phyloP scores from a whole-genome alignment of 1,140 invertebrate species.

The Bombus fervidus region DNA sequence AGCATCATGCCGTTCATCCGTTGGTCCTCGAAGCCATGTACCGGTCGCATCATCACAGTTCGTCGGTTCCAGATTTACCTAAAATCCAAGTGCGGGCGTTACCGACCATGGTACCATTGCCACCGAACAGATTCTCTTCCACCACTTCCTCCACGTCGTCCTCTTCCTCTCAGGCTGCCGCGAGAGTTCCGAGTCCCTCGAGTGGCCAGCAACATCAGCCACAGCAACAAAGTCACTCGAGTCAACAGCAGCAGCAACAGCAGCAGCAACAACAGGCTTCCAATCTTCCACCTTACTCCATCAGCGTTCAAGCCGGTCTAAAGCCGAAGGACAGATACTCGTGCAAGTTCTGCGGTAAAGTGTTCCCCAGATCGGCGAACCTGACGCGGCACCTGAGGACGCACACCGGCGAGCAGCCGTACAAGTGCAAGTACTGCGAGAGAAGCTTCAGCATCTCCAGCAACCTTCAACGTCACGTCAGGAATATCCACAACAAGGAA shows the following conservation, averaged over 20 bases:
- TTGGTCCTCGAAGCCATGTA: constrained; percentile 89
- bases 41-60: constrained; percentile 82
- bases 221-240: constrained; percentile 63
- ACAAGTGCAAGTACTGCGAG: constrained; percentile 99
- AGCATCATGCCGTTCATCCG: constrained; percentile 85
- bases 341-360: constrained; percentile 99
- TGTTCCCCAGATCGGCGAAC: constrained; percentile 99
- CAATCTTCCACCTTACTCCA: constrained; percentile 80
- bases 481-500: constrained; percentile 99
- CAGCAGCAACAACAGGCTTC: constrained; percentile 74
- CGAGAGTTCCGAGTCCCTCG: constrained; percentile 67
- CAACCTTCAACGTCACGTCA: constrained; percentile 98
- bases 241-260: constrained; percentile 64
- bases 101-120: constrained; percentile 80
- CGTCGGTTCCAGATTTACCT: constrained; percentile 76
- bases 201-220: constrained; percentile 51
- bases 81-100: constrained; percentile 82
- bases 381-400: constrained; percentile 97
- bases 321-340: constrained; percentile 95
- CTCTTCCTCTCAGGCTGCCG: constrained; percentile 62
- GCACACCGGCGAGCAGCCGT: constrained; percentile 99
- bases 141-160: constrained; percentile 70
- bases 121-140: constrained; percentile 79
- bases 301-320: constrained; percentile 80
- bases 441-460: constrained; percentile 99